Evolutionary conservation across 2,797 vertebrate genomes (phyloP).

Genomic region (Selene dorsalis): DNA sequence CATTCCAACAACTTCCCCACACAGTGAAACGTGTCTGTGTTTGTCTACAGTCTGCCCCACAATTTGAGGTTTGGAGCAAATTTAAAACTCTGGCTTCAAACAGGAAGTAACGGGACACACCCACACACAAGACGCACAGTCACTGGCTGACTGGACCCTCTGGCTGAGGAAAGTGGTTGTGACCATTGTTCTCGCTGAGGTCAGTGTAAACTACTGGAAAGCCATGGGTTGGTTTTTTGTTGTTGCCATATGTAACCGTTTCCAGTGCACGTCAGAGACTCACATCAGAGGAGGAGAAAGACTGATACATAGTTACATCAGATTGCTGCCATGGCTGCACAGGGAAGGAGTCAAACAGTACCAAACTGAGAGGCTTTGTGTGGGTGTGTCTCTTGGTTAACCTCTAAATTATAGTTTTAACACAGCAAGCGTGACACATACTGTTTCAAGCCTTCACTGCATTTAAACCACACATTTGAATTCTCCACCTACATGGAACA

Average conservation of each 20-base stretch:
- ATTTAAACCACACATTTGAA: neutral
- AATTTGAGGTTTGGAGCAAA: conserved; percentile 70
- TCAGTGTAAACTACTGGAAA: conserved; percentile 5
- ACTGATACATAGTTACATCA: neutral
- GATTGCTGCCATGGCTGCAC: neutral
- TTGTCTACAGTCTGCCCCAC: conserved; percentile 46
- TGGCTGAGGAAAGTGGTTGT: conserved; percentile 15
- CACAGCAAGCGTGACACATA: conserved; percentile 31
- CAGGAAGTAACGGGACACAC: conserved; percentile 68
- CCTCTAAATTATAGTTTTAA: conserved; percentile 50
- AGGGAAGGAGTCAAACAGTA: conserved; percentile 9
- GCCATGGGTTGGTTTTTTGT: neutral
- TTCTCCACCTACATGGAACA: neutral
- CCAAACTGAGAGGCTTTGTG: conserved; percentile 19
- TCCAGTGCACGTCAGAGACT: neutral
- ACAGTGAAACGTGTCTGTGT: conserved; percentile 40
- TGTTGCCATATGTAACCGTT: neutral
- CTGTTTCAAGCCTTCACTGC: conserved; percentile 1
- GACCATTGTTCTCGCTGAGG: neutral
- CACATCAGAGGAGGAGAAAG: neutral
- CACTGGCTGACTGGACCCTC: conserved; percentile 28
- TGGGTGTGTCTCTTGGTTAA: conserved; percentile 49
- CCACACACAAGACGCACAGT: conserved; percentile 33
- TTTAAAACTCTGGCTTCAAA: conserved; percentile 69
- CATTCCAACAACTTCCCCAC: conserved; percentile 6